These are phyloP conservation scores for Cynopterus brachyotis DNA, from an alignment of 2,113 vertebrate genomes.

Conservation along the genomic window DNA sequence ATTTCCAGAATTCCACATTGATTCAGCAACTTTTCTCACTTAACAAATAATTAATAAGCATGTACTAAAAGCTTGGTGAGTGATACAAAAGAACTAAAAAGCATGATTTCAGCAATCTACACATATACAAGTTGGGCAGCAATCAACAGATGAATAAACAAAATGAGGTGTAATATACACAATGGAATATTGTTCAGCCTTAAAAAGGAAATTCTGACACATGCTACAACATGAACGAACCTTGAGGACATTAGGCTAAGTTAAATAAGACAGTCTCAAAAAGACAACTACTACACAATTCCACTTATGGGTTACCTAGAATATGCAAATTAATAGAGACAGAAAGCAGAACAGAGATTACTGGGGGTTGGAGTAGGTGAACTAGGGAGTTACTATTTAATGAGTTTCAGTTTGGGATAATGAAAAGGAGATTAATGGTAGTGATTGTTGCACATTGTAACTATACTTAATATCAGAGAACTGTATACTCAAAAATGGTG, in stretches of 20 bases:
- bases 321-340: neutral
- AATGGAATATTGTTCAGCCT: neutral
- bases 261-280: neutral
- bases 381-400: neutral
- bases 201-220: neutral
- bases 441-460: neutral
- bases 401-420: neutral
- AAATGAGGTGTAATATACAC: neutral
- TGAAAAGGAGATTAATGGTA: neutral
- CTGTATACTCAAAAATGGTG: neutral
- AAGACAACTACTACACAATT: neutral
- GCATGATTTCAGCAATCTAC: neutral
- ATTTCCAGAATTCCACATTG: conserved; percentile 9
- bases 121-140: neutral
- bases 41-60: neutral
- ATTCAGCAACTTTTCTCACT: neutral
- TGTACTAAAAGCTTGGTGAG: neutral
- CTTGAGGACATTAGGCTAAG: neutral
- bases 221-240: neutral
- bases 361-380: accelerated
- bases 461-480: neutral
- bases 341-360: neutral
- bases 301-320: neutral
- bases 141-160: neutral
- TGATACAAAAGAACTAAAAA: neutral